Conservation (phyloP, 2,888 invertebrate species). For the Phrixothrix hirtus region DNA sequence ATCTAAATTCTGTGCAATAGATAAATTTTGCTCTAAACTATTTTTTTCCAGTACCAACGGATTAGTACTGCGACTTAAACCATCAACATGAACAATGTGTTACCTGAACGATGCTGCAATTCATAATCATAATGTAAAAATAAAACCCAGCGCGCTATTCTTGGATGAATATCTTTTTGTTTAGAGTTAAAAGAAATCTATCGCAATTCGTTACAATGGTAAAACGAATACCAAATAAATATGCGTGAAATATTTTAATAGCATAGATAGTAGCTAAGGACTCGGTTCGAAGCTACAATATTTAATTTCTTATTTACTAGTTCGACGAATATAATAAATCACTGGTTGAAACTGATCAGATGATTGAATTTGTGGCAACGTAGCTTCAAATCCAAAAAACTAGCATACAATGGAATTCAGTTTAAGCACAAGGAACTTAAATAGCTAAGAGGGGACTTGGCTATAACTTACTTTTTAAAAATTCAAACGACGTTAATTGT, state of each 20-base stretch:
- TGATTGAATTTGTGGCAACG: slow-evolving; percentile 34
- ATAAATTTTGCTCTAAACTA: slow-evolving; percentile 34
- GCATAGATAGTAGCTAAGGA: slow-evolving; percentile 40
- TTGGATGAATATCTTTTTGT: not conserved
- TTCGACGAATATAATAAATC: slow-evolving; percentile 41
- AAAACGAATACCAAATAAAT: slow-evolving; percentile 37
- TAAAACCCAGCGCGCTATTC: no score
- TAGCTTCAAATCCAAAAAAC: slow-evolving; percentile 37
- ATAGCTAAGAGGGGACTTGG: not conserved
- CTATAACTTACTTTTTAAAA: not conserved
- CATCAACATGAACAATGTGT: not conserved
- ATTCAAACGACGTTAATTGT: not conserved
- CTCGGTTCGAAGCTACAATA: slow-evolving; percentile 44
- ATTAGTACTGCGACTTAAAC: slow-evolving; percentile 33
- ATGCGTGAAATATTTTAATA: slow-evolving; percentile 36
- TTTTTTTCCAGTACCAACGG: slow-evolving; percentile 36
- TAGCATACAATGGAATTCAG: slow-evolving; percentile 26
- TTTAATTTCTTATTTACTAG: slow-evolving; percentile 34
- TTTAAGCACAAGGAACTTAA: not conserved
- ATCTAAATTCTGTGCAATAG: slow-evolving; percentile 33
- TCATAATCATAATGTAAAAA: slow-evolving; percentile 13
- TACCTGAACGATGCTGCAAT: slow-evolving; percentile 10
- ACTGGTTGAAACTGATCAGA: no score
- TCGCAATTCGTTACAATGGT: slow-evolving; percentile 43
- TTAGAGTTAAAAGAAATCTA: not conserved